Conservation (phyloP, 2,888 invertebrate genomes). For the Caradrina kadenii region DNA sequence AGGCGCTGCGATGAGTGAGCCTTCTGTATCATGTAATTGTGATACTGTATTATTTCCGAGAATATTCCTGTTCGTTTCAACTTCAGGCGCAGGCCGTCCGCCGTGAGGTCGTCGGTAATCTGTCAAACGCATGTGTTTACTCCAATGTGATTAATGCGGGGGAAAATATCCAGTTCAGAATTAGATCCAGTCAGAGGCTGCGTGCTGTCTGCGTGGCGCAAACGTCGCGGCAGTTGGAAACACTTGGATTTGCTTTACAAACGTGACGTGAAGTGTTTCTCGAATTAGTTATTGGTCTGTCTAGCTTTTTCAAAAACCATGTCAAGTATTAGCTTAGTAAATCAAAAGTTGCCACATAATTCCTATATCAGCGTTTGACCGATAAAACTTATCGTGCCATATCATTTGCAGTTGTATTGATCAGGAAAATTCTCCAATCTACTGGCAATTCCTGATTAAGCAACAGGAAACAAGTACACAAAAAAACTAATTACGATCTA, state of each 20-base stretch:
- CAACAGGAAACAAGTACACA: background rate
- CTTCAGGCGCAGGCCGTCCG: slow-evolving; percentile 33
- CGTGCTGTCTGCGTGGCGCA: slow-evolving; percentile 2
- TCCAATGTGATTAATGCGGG: slow-evolving; percentile 51
- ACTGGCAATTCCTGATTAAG: background rate
- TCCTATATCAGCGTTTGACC: background rate
- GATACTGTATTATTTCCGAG: slow-evolving; percentile 1
- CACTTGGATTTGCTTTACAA: no score
- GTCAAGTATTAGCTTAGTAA: background rate
- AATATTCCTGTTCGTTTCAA: slow-evolving; percentile 34
- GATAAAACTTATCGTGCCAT: slow-evolving; percentile 2
- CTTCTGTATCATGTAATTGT: slow-evolving; percentile 18
- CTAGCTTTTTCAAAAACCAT: background rate
- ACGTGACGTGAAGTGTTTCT: background rate
- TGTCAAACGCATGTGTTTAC: slow-evolving; percentile 59
- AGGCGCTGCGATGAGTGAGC: background rate
- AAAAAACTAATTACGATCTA: slow-evolving; percentile 6
- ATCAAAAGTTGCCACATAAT: background rate
- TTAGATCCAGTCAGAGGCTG: slow-evolving; percentile 14
- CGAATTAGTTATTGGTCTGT: background rate
- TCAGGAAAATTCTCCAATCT: slow-evolving; percentile 3
- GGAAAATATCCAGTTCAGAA: slow-evolving; percentile 37
- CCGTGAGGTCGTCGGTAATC: slow-evolving; percentile 24
- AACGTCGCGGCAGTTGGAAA: background rate
- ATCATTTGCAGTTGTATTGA: background rate